Evolutionary conservation across 2,797 vertebrate species (phyloP).

Genomic region (Mus minutoides): DNA sequence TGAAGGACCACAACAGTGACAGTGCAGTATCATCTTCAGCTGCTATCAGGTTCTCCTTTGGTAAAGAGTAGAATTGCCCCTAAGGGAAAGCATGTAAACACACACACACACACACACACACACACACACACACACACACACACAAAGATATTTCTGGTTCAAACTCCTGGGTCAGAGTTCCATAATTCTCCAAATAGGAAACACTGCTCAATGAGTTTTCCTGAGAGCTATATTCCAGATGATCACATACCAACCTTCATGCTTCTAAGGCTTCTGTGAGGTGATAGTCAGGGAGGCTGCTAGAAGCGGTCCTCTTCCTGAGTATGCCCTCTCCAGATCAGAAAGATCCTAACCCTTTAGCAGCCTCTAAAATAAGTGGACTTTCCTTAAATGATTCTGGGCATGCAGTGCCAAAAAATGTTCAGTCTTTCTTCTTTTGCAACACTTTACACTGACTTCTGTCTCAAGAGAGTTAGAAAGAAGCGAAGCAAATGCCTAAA

Average conservation of each 20-base stretch:
- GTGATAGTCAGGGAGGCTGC: too few species aligned
- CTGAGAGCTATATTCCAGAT: not conserved
- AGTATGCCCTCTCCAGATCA: rapidly evolving
- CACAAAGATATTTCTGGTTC: not conserved
- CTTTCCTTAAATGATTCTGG: conserved; percentile 28
- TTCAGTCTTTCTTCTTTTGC: not conserved
- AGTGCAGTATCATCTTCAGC: not conserved
- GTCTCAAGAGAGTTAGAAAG: conserved; percentile 29
- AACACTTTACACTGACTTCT: not conserved
- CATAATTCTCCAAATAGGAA: not conserved
- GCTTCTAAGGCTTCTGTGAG: not conserved
- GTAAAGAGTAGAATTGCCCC: not conserved
- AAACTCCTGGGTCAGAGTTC: not conserved
- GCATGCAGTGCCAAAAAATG: not conserved
- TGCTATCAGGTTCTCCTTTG: not conserved
- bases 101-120: too few species aligned
- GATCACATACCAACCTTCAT: not conserved
- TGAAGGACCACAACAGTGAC: not conserved
- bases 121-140: not conserved
- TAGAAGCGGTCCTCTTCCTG: not conserved
- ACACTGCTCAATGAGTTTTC: not conserved
- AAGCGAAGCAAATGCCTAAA: conserved; percentile 14
- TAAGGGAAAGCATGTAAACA: not conserved
- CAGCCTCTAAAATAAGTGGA: not conserved
- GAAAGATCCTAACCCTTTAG: not conserved